Conservation (phyloP, 1,140 invertebrate species). For the Rhynchophorus ferrugineus region DNA sequence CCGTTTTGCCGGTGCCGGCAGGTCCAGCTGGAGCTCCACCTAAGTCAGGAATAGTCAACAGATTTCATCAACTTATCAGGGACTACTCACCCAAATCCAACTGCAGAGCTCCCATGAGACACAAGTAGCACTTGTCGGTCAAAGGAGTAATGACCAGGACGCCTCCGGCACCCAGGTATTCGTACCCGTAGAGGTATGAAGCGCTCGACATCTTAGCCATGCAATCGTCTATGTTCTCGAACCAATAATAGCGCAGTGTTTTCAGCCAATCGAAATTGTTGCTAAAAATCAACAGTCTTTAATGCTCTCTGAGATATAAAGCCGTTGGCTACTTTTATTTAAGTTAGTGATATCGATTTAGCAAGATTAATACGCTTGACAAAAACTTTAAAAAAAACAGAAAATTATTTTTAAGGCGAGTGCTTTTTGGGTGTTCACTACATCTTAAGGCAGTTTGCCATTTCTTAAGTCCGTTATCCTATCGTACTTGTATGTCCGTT, state of each 20-base stretch:
- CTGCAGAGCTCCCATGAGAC: constrained; percentile 80
- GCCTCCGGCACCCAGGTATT: constrained; percentile 81
- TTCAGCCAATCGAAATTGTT: constrained; percentile 82
- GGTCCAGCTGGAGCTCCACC: constrained; percentile 82
- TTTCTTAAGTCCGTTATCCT: too few relatives aligned
- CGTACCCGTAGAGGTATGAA: constrained; percentile 80
- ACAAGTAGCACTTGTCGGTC: constrained; percentile 81
- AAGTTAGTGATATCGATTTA: too few relatives aligned
- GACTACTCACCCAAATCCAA: constrained; percentile 58
- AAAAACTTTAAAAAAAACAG: too few relatives aligned
- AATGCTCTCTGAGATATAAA: too few relatives aligned
- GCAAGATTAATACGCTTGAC: too few relatives aligned
- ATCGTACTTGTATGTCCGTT: too few relatives aligned
- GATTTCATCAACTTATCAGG: too few relatives aligned
- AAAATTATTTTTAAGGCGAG: too few relatives aligned
- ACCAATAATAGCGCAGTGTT: constrained; percentile 88
- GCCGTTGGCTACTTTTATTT: too few relatives aligned
- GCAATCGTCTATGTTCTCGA: constrained; percentile 66
- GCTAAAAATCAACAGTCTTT: constrained; percentile 37
- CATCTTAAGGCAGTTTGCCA: too few relatives aligned
- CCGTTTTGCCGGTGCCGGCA: constrained; percentile 90
- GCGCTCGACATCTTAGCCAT: constrained; percentile 69
- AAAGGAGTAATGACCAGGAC: constrained; percentile 75
- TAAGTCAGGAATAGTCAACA: too few relatives aligned
- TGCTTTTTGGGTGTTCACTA: too few relatives aligned